Conservation (phyloP, 2,888 invertebrate genomes). For the Lasius fuliginosus region DNA sequence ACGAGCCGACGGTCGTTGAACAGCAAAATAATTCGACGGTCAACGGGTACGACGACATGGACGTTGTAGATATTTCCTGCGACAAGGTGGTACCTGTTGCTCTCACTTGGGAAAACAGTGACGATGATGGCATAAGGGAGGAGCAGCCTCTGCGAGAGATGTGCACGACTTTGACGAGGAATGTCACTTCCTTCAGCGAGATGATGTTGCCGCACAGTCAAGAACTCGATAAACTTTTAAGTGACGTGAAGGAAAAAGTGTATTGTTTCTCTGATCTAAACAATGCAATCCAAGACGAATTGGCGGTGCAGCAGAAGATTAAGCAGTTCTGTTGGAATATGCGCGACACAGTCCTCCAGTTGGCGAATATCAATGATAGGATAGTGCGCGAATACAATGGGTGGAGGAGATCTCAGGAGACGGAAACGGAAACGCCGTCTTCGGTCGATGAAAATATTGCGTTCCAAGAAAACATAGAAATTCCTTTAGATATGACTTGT, state of each 20-base stretch:
- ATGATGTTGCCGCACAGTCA: slow-evolving; percentile 73
- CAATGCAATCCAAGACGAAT: slow-evolving; percentile 50
- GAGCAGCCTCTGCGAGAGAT: slow-evolving; percentile 15
- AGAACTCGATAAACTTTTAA: slow-evolving; percentile 77
- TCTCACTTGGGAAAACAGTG: slow-evolving; percentile 63
- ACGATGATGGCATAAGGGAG: neutral
- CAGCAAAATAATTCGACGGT: slow-evolving; percentile 9
- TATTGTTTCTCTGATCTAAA: slow-evolving; percentile 55
- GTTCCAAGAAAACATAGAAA: slow-evolving; percentile 23
- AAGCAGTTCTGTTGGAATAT: slow-evolving; percentile 76
- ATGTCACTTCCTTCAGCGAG: slow-evolving; percentile 40
- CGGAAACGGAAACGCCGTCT: neutral
- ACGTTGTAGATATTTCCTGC: neutral
- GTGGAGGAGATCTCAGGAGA: slow-evolving; percentile 67
- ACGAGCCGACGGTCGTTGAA: slow-evolving; percentile 56
- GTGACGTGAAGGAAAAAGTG: slow-evolving; percentile 69
- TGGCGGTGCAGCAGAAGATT: slow-evolving; percentile 62
- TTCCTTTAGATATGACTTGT: slow-evolving; percentile 81
- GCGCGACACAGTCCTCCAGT: slow-evolving; percentile 73
- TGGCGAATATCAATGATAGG: slow-evolving; percentile 79
- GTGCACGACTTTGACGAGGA: neutral
- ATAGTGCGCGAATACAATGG: slow-evolving; percentile 76
- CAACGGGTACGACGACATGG: neutral
- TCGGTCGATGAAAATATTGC: neutral
- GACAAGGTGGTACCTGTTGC: slow-evolving; percentile 68